These are phyloP conservation scores for Siniperca obscura DNA, from an alignment of 2,797 vertebrate genomes.

Conservation along the genomic window DNA sequence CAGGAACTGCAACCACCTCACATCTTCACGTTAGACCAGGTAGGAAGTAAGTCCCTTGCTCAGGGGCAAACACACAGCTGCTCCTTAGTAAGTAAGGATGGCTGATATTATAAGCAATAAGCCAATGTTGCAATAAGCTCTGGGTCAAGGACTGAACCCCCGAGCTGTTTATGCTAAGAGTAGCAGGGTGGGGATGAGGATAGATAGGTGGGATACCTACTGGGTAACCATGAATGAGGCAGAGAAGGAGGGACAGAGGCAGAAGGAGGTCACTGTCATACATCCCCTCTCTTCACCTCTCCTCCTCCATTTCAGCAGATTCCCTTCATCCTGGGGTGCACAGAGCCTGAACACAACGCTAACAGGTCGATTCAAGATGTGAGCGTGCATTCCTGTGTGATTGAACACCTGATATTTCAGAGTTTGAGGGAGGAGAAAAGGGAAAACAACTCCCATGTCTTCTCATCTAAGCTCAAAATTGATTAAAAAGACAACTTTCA, in stretches of 20 bases:
- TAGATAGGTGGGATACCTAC: constrained; percentile 30
- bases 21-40: neutral
- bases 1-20: neutral
- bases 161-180: constrained; percentile 14
- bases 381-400: neutral
- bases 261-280: constrained; percentile 37
- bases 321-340: neutral
- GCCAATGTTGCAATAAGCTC: constrained; percentile 24
- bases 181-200: neutral
- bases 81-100: neutral
- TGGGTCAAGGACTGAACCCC: constrained; percentile 18
- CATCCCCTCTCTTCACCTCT: constrained; percentile 23
- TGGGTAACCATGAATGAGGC: constrained; percentile 32
- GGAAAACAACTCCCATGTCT: constrained; percentile 7
- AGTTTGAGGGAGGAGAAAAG: constrained; percentile 8
- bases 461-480: constrained; percentile 29
- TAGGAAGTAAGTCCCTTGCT: neutral
- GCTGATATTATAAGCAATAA: constrained; percentile 4
- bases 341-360: neutral
- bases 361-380: constrained; percentile 13
- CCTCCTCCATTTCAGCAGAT: neutral
- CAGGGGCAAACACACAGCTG: neutral
- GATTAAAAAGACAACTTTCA: constrained; percentile 40
- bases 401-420: constrained; percentile 28
- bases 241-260: constrained; percentile 5